These are phyloP conservation scores for Hetaerina titia DNA, from an alignment of 2,888 invertebrate genomes.

Conservation along the genomic window DNA sequence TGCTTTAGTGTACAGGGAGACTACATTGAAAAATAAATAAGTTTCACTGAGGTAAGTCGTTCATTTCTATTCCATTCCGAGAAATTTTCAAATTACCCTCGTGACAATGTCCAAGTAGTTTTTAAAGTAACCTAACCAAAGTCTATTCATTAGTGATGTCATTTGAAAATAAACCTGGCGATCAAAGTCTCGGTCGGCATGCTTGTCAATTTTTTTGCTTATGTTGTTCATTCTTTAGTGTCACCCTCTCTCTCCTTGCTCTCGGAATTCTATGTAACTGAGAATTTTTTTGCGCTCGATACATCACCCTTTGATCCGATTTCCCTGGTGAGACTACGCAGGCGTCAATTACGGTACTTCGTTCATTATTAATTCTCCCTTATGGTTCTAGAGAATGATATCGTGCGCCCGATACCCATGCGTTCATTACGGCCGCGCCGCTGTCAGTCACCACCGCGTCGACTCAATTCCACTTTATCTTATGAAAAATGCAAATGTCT, in stretches of 20 bases:
- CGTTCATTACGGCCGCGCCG: background rate
- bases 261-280: background rate
- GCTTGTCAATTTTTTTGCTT: no score
- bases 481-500: background rate
- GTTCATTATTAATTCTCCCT: slow-evolving; percentile 35
- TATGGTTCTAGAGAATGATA: slow-evolving; percentile 34
- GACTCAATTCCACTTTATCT: slow-evolving; percentile 10
- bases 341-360: slow-evolving; percentile 36
- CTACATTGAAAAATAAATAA: no score
- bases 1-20: no score
- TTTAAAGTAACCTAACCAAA: background rate
- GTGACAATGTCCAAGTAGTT: background rate
- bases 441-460: background rate
- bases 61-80: background rate
- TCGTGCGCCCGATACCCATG: background rate
- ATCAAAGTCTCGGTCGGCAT: no score
- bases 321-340: slow-evolving; percentile 32
- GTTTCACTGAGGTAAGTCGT: no score
- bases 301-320: slow-evolving; percentile 27
- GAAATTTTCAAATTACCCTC: background rate
- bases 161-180: no score
- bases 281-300: slow-evolving; percentile 15
- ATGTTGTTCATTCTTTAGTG: background rate
- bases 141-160: no score
- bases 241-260: background rate